These are phyloP conservation scores for Trypoxylus dichotomus DNA, from an alignment of 1,140 invertebrate genomes.

Conservation along the genomic window DNA sequence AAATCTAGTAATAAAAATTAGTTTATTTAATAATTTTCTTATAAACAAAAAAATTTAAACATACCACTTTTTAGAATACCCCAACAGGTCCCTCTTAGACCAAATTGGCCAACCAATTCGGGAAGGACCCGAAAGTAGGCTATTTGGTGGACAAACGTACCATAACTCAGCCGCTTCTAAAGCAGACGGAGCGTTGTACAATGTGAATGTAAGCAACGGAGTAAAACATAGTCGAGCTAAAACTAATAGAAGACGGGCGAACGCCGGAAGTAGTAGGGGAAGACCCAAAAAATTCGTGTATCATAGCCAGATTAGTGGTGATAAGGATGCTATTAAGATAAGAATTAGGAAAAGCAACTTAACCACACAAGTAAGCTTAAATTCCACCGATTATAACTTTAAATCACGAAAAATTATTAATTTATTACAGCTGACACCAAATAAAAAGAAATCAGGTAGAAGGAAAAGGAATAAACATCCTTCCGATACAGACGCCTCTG, in stretches of 20 bases:
- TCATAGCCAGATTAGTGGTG: slow-evolving; percentile 62
- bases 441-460: slow-evolving; percentile 55
- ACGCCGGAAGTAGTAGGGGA: slow-evolving; percentile 33
- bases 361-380: slow-evolving; percentile 36
- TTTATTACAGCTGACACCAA: slow-evolving; percentile 47
- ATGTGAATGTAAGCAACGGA: slow-evolving; percentile 32
- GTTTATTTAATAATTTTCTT: too few species aligned
- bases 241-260: slow-evolving; percentile 25
- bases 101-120: neutral
- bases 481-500: slow-evolving; percentile 56
- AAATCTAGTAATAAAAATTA: too few species aligned
- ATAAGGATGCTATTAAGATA: slow-evolving; percentile 65
- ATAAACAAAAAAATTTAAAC: neutral
- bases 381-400: neutral
- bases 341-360: slow-evolving; percentile 64
- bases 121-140: neutral
- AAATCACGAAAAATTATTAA: neutral
- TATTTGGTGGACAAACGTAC: neutral
- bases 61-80: neutral
- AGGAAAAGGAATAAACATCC: slow-evolving; percentile 54
- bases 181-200: neutral
- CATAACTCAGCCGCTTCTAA: neutral
- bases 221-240: slow-evolving; percentile 13
- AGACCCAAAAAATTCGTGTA: slow-evolving; percentile 51
- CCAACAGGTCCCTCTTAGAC: neutral